phyloP scores from a whole-genome alignment of 2,888 invertebrate species.

The Ophion slaviceki region DNA sequence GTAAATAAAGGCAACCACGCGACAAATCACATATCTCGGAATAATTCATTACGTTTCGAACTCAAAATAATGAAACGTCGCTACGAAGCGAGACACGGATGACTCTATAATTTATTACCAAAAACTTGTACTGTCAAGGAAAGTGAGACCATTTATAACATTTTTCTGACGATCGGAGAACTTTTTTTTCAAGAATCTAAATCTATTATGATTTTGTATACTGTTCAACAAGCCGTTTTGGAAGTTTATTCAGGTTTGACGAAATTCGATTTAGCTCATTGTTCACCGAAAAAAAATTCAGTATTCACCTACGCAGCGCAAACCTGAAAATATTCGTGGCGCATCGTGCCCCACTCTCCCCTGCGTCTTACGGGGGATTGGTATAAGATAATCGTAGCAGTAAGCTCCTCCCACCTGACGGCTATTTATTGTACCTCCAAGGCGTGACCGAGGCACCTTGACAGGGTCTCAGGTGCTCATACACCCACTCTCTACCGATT shows the following conservation, averaged over 20 bases:
- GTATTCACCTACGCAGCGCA: neutral
- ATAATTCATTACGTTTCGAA: no score
- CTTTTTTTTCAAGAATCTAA: no score
- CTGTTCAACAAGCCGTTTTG: neutral
- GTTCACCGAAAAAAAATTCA: neutral
- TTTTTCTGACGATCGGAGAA: no score
- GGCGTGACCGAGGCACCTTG: slow-evolving; percentile 50
- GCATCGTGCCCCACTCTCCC: neutral
- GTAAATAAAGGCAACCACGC: no score
- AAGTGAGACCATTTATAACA: no score
- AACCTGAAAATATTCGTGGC: neutral
- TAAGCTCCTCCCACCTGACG: slow-evolving; percentile 76
- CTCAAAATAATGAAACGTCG: no score
- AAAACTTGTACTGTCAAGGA: no score
- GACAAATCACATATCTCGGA: no score
- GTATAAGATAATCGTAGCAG: slow-evolving; percentile 26
- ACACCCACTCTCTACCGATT: slow-evolving; percentile 54
- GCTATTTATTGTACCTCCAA: slow-evolving; percentile 60
- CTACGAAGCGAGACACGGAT: no score
- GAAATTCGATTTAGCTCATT: neutral
- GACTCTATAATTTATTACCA: no score
- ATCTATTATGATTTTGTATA: neutral
- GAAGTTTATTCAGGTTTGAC: neutral
- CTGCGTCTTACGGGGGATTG: neutral
- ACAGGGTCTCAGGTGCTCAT: slow-evolving; percentile 59